Evolutionary conservation across 2,797 vertebrate genomes (phyloP), one percentile per base, ranked within the genome.

Genomic region (Melopsittacus undulatus): DNA sequence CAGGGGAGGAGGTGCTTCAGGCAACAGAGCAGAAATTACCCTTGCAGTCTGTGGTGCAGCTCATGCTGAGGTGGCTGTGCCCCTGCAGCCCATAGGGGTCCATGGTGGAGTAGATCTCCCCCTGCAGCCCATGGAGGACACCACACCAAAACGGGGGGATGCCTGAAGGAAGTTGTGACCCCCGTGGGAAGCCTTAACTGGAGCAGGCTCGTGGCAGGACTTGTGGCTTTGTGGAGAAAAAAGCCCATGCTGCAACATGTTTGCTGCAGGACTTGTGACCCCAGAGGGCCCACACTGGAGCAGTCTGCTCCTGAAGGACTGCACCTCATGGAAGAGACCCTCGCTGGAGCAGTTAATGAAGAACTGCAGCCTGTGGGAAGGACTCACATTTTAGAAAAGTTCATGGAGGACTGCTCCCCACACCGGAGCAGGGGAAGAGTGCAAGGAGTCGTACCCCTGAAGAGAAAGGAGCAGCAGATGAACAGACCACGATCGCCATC

Each of bases 281-380:
- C n/a, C 56, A 16, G n/a, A 34, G 56, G 56, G n/a, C n/a, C 16
- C 0, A 1, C 36, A 8, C 3, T 7, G 5, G 8, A 46, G 23
- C 7, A 74, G 14, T 34, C n/a, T 24, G n/a, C 22, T 57, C 10
- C n/a, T 24, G 22, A 57, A 57, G 14, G n/a, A 57, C 32, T 57
- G 56, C 22, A 34, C 5, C 5, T 27, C 4, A 4, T 48, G 23
- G 20, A 16, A 63, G 22, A 14, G 30, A 46, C 2, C 16, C n/a
- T 27, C 5, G 0, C 20, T 81, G 23, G 36, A 88, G 11, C 10
- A 76, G 16, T 27, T 52, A 15, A 34, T 70, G n/a, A 54, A 64
- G 49, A 36, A 17, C 7, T 21, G 34, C 7, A 4, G 10, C 10
- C 11, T 4, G 5, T 36, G 29, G 22, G 22, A 87, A 13, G 2